These are phyloP conservation scores for Passer domesticus DNA, from an alignment of 2,113 vertebrate species.

Conservation along the genomic window DNA sequence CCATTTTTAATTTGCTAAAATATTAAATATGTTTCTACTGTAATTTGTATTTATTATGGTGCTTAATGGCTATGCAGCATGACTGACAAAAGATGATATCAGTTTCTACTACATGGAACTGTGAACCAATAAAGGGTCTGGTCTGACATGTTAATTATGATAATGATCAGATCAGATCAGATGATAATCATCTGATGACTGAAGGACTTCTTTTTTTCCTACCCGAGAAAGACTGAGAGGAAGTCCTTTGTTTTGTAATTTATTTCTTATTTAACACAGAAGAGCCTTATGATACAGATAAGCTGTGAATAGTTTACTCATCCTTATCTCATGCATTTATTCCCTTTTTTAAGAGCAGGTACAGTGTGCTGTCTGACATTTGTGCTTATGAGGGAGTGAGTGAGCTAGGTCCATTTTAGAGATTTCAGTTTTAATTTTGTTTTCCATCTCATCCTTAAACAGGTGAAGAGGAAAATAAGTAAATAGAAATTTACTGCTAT, in stretches of 20 bases:
- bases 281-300: not conserved
- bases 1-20: conserved; percentile 21
- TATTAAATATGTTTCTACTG: conserved; percentile 10
- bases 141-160: not conserved
- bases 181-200: not conserved
- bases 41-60: conserved; percentile 42
- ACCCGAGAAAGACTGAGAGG: not conserved
- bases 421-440: not conserved
- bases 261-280: not conserved
- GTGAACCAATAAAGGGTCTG: not conserved
- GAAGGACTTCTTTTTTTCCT: not conserved
- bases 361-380: not conserved
- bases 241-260: not conserved
- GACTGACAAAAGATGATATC: not conserved
- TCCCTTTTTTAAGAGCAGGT: not conserved
- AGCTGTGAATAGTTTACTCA: not conserved
- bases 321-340: not conserved
- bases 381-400: not conserved
- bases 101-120: not conserved
- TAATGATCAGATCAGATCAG: no score
- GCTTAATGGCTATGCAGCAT: not conserved
- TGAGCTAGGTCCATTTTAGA: not conserved
- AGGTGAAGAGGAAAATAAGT: not conserved
- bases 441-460: not conserved
- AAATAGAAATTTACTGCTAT: conserved; percentile 22